Base-by-base conservation (phyloP, 2,113 vertebrate genomes). In the Platycercus adscitus region DNA sequence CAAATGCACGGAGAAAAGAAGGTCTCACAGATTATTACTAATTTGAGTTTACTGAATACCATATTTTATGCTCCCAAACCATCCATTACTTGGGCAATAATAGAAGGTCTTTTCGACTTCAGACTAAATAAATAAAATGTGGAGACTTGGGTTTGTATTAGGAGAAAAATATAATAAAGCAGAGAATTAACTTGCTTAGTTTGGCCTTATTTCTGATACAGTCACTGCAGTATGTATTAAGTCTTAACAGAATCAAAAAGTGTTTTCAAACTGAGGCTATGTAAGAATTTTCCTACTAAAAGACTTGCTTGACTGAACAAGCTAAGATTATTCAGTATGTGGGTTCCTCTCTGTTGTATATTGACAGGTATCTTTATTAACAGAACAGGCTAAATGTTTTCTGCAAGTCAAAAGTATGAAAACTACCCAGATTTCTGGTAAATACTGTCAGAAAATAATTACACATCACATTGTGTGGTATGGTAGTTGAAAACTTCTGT, bases 381-480 rank as follows among this genome's bases (percentile, higher is more conserved):
- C 5, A 5, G 35, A 81, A 84, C 10, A 79, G 56, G 21, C 35
- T 55, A 70, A 81, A 80, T 93, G 35, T 93, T 95, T 96, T 88
- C 69, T 72, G 8, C 0, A 0, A 94, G 35, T 61, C 63, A 29
- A 18, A 93, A 96, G 73, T 89, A 76, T 76, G 80, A 87, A 92
- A 93, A 76, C 73, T 91, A 76, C 69, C 25, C 23, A 84, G 65
- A 44, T 76, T 92, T 92, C 44, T 89, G 33, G 81, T 84, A 95
- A 96, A 95, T 84, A 86, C 56, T 84, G 52, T 93, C 92, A 96
- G 80, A 89, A 88, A 88, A 90, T 91, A 94, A 88, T 86, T 93
- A 56, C 55, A 46, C 29, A 24, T 88, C 76, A 23, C 43, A 24
- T 61, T 84, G 61, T 93, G 53, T 77, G 17, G 46, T 89, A 78